phyloP scores from a whole-genome alignment of 53 echinoderm and acorn worm genomes.

The Crossaster papposus region DNA sequence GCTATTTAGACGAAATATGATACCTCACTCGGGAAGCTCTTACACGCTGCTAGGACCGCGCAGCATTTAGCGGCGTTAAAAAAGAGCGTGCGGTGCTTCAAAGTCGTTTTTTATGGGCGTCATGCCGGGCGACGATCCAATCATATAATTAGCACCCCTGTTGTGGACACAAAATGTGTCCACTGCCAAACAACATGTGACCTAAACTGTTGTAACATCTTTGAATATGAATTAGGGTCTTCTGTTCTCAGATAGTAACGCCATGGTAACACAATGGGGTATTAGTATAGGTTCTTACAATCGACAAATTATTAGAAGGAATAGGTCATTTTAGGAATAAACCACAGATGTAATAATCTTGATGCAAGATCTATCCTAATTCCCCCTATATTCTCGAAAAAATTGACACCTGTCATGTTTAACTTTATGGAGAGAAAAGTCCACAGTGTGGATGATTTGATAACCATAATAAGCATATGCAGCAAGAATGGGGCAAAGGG shows the following conservation, averaged over 20 bases:
- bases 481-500: too few relatives aligned
- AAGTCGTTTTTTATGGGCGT: conserved; percentile 40
- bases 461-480: too few relatives aligned
- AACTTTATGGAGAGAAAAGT: too few relatives aligned
- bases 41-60: background rate
- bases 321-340: too few relatives aligned
- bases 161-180: background rate
- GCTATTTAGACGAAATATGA: conserved; percentile 23
- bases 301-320: too few relatives aligned
- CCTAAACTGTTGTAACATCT: background rate
- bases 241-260: background rate
- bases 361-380: too few relatives aligned
- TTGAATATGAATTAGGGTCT: background rate
- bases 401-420: too few relatives aligned
- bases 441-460: too few relatives aligned
- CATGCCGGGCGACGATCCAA: conserved; percentile 1
- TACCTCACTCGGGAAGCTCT: background rate
- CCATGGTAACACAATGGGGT: background rate
- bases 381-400: too few relatives aligned
- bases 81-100: background rate
- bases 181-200: background rate
- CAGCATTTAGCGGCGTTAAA: background rate
- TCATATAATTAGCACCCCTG: conserved; percentile 38
- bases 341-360: too few relatives aligned
- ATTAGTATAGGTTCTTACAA: too few relatives aligned